These are phyloP conservation scores for Thereva unica DNA, from an alignment of 2,888 invertebrate species.

Conservation along the genomic window DNA sequence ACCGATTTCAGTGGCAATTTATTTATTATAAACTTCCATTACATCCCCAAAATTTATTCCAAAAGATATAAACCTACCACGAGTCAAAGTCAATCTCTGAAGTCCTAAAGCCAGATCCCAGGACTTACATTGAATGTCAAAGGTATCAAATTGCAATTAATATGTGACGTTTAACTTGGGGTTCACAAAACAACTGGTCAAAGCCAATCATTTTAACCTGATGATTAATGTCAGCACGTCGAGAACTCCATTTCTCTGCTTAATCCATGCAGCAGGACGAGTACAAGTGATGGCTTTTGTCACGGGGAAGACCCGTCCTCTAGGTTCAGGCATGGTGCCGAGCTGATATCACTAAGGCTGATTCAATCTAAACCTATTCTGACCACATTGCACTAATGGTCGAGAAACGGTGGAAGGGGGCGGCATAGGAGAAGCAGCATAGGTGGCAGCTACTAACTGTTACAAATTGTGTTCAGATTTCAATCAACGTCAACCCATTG, in stretches of 20 bases:
- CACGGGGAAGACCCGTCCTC: slow-evolving; percentile 8
- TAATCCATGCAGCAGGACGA: slow-evolving; percentile 41
- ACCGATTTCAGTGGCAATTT: too few relatives aligned
- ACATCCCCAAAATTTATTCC: too few relatives aligned
- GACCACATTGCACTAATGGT: slow-evolving; percentile 26
- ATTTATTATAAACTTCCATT: too few relatives aligned
- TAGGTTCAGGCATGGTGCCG: background rate
- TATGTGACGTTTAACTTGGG: slow-evolving; percentile 31
- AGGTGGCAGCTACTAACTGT: slow-evolving; percentile 23
- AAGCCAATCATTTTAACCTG: slow-evolving; percentile 41
- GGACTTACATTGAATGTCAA: slow-evolving; percentile 38
- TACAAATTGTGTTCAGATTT: slow-evolving; percentile 35
- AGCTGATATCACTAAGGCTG: slow-evolving; percentile 30
- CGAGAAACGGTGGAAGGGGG: slow-evolving; percentile 14
- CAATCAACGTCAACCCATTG: slow-evolving; percentile 36
- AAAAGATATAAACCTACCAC: too few relatives aligned
- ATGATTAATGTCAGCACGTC: slow-evolving; percentile 43
- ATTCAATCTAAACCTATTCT: slow-evolving; percentile 31
- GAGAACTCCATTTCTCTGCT: slow-evolving; percentile 38
- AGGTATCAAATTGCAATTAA: slow-evolving; percentile 42
- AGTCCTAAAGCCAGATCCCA: slow-evolving; percentile 32
- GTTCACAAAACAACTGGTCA: slow-evolving; percentile 8
- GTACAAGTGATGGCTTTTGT: slow-evolving; percentile 31
- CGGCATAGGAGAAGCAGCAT: background rate
- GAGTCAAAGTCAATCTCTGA: background rate